A percentile compares a stretch with the other conserved stretches of the same genome.
phyloP scores from a whole-genome alignment of 2,888 invertebrate genomes.

The Synanthedon andrenaeformis region DNA sequence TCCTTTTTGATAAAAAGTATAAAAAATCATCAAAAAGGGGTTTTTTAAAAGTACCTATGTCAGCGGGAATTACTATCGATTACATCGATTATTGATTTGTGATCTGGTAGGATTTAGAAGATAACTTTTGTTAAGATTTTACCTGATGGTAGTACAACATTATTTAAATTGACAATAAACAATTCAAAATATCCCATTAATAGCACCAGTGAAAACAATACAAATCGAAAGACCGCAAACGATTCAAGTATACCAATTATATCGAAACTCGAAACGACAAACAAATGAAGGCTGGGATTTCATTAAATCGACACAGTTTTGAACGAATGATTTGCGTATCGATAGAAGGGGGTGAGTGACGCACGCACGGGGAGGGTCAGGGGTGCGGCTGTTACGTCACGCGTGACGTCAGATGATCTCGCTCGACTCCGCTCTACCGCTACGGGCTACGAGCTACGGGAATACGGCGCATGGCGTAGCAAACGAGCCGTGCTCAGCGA shows the following conservation, averaged over 20 bases:
- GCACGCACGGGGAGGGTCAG: slow-evolving; percentile 28
- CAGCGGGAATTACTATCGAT: too few relatives aligned
- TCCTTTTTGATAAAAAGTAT: too few relatives aligned
- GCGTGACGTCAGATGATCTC: slow-evolving; percentile 33
- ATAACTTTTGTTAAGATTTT: too few relatives aligned
- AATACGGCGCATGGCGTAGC: slow-evolving; percentile 17
- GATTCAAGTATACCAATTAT: background rate
- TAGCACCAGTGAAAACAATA: too few relatives aligned
- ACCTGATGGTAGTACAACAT: too few relatives aligned
- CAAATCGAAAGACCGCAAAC: too few relatives aligned
- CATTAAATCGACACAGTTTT: slow-evolving; percentile 41
- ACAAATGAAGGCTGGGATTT: background rate
- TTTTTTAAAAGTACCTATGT: too few relatives aligned
- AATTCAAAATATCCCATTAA: too few relatives aligned
- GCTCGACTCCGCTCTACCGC: slow-evolving; percentile 11
- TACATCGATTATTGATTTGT: too few relatives aligned
- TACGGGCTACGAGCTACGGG: slow-evolving; percentile 25
- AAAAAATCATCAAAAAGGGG: too few relatives aligned
- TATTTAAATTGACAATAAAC: too few relatives aligned
- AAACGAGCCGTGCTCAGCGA: slow-evolving; percentile 16
- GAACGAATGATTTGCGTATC: slow-evolving; percentile 42
- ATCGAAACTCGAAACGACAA: background rate
- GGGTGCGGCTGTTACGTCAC: slow-evolving; percentile 55
- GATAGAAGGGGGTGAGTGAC: slow-evolving; percentile 23
- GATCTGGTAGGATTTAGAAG: too few relatives aligned